These are phyloP conservation scores for Platichthys stellatus DNA, from an alignment of 2,113 vertebrate genomes.

Conservation along the genomic window DNA sequence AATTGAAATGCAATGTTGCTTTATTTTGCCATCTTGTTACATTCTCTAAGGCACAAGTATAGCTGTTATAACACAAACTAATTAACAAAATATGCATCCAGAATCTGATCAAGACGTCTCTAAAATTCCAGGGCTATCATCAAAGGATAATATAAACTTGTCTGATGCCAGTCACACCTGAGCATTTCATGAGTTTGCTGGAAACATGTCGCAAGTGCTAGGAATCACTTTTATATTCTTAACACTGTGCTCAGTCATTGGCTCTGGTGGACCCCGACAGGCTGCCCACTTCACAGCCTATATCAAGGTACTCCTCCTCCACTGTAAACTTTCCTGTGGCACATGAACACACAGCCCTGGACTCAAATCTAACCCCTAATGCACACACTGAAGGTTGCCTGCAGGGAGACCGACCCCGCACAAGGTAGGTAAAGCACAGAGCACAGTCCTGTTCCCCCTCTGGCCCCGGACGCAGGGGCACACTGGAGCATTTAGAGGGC, in stretches of 20 bases:
- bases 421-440: slow-evolving; percentile 53
- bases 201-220: slow-evolving; percentile 6
- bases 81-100: not conserved
- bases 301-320: slow-evolving; percentile 47
- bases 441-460: slow-evolving; percentile 63
- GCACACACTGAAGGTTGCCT: slow-evolving; percentile 35
- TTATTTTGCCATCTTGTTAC: not conserved
- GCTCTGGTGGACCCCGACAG: slow-evolving; percentile 20
- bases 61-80: not conserved
- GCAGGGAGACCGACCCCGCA: slow-evolving; percentile 24
- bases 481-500: slow-evolving; percentile 63
- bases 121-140: too few species aligned
- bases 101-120: too few species aligned
- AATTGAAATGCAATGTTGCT: not conserved
- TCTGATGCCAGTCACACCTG: not conserved
- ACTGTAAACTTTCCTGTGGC: slow-evolving; percentile 67
- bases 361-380: slow-evolving; percentile 51
- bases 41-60: not conserved
- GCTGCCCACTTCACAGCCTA: slow-evolving; percentile 61
- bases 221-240: slow-evolving; percentile 28
- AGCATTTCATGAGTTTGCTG: slow-evolving; percentile 3
- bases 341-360: slow-evolving; percentile 58
- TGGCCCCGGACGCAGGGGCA: slow-evolving; percentile 28
- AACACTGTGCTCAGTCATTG: slow-evolving; percentile 59
- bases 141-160: not conserved